Percentiles rank a stretch among this genome's conserved stretches.
These are phyloP conservation scores for Conops quadrifasciatus DNA, from an alignment of 2,888 invertebrate genomes.

Conservation along the genomic window DNA sequence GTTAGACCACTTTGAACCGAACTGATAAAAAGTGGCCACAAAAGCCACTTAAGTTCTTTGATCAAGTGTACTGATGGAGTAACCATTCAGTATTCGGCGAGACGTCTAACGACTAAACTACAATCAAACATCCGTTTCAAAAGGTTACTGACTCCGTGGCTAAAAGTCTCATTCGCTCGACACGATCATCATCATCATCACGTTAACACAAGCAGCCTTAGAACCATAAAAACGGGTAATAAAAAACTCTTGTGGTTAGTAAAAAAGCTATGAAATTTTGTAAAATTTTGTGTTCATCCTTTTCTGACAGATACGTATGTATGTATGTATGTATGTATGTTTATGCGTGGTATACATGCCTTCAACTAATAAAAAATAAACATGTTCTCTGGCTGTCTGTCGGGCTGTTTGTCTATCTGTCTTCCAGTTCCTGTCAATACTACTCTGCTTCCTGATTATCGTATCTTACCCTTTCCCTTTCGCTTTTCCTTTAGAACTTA, in stretches of 20 bases:
- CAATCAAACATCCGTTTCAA: background rate
- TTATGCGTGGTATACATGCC: too few species aligned
- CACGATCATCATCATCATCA: background rate
- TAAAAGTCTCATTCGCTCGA: background rate
- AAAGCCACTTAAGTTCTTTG: background rate
- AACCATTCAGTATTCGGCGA: background rate
- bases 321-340: too few species aligned
- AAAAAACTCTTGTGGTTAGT: background rate
- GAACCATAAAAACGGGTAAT: too few species aligned
- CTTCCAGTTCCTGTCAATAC: too few species aligned
- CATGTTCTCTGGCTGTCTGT: background rate
- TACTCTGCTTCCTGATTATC: constrained; percentile 15
- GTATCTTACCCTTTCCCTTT: too few species aligned
- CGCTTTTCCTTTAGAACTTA: background rate
- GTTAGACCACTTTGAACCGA: background rate
- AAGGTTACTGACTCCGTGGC: constrained; percentile 9
- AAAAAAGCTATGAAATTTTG: background rate
- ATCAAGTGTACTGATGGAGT: background rate
- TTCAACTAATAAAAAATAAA: too few species aligned
- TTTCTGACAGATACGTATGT: background rate
- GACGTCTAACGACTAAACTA: background rate
- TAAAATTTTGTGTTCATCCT: background rate
- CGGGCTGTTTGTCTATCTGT: background rate
- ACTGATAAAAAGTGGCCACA: background rate
- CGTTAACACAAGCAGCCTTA: background rate